Conservation (phyloP, 1,140 invertebrate genomes). For the Drosophila orosa region DNA sequence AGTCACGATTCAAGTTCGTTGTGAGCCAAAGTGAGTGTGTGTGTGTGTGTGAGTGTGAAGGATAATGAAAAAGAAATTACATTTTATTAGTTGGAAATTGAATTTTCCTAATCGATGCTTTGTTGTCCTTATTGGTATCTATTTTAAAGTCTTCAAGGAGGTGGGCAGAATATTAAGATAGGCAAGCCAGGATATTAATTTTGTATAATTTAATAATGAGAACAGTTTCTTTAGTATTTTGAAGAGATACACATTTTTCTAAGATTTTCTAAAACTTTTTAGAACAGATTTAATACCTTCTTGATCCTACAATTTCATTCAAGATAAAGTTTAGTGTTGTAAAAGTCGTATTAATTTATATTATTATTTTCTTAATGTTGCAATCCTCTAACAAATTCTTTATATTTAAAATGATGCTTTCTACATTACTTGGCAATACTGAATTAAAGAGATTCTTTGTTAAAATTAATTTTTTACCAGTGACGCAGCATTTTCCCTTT, state of each 20-base stretch:
- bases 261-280: background rate
- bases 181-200: background rate
- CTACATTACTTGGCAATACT: background rate
- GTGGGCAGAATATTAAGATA: no score
- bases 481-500: background rate
- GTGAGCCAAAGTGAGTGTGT: background rate
- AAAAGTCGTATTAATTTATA: no score
- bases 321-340: no score
- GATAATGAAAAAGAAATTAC: slow-evolving; percentile 56
- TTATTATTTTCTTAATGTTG: no score
- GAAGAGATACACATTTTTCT: no score
- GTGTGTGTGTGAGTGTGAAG: slow-evolving; percentile 1
- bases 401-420: no score
- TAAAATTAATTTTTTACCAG: background rate
- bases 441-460: background rate
- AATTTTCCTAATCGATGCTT: slow-evolving; percentile 44
- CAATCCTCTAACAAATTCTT: no score
- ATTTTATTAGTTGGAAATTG: slow-evolving; percentile 56
- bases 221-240: no score
- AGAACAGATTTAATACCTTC: background rate
- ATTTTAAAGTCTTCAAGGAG: background rate
- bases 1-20: slow-evolving; percentile 45
- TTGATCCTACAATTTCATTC: no score
- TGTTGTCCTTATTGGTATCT: background rate
- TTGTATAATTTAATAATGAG: background rate